A percentile compares a stretch with the other conserved stretches of the same genome.
Evolutionary conservation across 2,113 vertebrate genomes (phyloP).

Genomic region (Coreoperca whiteheadi): DNA sequence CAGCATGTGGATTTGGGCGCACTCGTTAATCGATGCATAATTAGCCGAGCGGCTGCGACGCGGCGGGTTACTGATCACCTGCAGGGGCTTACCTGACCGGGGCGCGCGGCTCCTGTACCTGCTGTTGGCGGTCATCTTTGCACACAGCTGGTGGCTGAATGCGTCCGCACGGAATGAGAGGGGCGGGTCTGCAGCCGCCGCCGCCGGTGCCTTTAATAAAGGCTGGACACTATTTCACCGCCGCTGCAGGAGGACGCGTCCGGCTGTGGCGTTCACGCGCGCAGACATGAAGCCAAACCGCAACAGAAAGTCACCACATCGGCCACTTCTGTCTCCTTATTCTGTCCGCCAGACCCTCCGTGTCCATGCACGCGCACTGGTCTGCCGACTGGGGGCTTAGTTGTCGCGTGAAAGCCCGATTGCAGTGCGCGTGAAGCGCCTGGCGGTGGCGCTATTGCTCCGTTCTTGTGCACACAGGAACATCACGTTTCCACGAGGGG

Average conservation of each 20-base stretch:
- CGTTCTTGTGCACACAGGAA: background rate
- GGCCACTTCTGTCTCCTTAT: too few relatives aligned
- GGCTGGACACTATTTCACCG: background rate
- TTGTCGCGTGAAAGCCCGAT: background rate
- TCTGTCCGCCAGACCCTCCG: background rate
- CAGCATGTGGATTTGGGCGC: background rate
- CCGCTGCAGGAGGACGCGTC: background rate
- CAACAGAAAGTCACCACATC: rapidly evolving
- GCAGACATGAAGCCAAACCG: background rate
- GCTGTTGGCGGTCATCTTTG: constrained; percentile 74
- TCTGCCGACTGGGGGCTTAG: too few relatives aligned
- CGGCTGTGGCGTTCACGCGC: background rate
- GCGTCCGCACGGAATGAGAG: background rate
- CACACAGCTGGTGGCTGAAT: constrained; percentile 21
- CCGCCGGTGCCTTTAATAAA: background rate
- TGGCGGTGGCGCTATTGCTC: constrained; percentile 13
- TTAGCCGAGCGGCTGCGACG: background rate
- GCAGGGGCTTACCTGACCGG: constrained; percentile 71
- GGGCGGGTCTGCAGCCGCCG: constrained; percentile 19
- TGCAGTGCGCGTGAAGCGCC: constrained; percentile 5
- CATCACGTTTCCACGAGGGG: background rate
- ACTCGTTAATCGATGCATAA: background rate
- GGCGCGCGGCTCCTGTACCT: constrained; percentile 72
- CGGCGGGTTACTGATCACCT: background rate
- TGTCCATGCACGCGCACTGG: background rate